A percentile compares a stretch with the other conserved stretches of the same genome.
These are phyloP conservation scores for Scelioninae gen. 2 DNA, from an alignment of 2,888 invertebrate genomes.

Conservation along the genomic window DNA sequence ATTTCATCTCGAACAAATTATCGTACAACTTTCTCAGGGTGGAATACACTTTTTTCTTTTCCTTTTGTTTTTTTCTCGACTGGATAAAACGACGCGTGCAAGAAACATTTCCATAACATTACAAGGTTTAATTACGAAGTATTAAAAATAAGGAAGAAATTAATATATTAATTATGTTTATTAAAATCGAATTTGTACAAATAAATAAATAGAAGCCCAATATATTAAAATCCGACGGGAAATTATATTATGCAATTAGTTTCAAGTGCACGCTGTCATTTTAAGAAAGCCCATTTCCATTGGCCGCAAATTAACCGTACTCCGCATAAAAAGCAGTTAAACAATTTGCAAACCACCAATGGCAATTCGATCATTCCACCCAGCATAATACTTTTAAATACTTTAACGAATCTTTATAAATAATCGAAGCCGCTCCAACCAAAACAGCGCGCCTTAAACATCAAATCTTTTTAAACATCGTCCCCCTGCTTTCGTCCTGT, in stretches of 20 bases:
- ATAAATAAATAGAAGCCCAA: not conserved
- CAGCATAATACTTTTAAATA: conserved; percentile 33
- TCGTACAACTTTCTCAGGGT: conserved; percentile 30
- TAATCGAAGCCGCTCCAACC: conserved; percentile 44
- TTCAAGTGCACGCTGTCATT: no score
- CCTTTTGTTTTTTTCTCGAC: not conserved
- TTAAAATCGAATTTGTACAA: no score
- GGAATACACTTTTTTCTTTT: conserved; percentile 23
- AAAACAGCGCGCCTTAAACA: conserved; percentile 41
- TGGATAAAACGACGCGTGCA: not conserved
- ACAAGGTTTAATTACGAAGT: no score
- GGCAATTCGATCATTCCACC: conserved; percentile 31
- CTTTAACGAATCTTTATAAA: conserved; percentile 34
- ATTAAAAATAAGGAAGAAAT: no score
- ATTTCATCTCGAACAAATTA: conserved; percentile 33
- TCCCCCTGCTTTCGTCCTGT: conserved; percentile 55
- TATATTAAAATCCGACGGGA: no score
- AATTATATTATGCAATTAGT: no score
- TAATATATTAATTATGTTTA: no score
- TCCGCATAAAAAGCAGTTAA: no score
- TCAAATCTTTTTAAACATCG: conserved; percentile 24
- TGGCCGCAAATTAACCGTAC: no score
- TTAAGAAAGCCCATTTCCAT: no score
- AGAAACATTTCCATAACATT: no score
- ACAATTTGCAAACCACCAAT: not conserved